Evolutionary conservation across 1,140 invertebrate species (phyloP), one percentile per base, ranked within the genome.

Genomic region (Temnothorax nylanderi): DNA sequence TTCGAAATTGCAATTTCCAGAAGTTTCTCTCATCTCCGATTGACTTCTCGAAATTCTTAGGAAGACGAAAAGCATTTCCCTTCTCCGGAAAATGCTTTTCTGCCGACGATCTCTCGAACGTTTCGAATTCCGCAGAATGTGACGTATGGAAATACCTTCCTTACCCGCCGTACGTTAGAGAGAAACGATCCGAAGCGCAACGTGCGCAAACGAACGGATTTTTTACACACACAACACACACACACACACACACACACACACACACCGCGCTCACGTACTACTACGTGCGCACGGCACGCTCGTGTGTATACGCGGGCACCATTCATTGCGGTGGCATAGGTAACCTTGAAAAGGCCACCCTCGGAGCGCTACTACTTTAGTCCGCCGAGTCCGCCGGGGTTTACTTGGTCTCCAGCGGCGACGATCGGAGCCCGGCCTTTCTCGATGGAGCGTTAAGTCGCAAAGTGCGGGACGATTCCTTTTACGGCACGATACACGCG

Each of bases 321-420:
- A 86, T 69, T 86, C 62, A 62, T 69, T 51, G 64, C 62, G 54
- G 44, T 65, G 64, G 64, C 56, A 58, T 76, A 58, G 78, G 82
- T 94, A 94, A 95, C 94, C 94, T 95, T 95, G 94, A 94, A 94
- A 93, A 93, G 91, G 76, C 92, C 92, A 93, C 93, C 93, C 93
- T 91, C 90, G 89, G 77, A 92, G 91, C 89, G 87, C 88, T 88
- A 88, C 87, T 90, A 89, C 89, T 86, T 89, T 89, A 88, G 86
- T 56, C 47, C 60, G 6, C n/a, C 37, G 37, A 71, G 11, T n/a
- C 16, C 65, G 47, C 34, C 34, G 49, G 49, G 49, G 21, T 81
- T 81, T 44, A 10, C 34, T 78, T 26, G 32, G 65, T 32, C 51
- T 81, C 32, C 74, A 90, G 91, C 91, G 89, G 88, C 87, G 88